phyloP scores from a whole-genome alignment of 1,140 invertebrate species.

The Centruroides vittatus region DNA sequence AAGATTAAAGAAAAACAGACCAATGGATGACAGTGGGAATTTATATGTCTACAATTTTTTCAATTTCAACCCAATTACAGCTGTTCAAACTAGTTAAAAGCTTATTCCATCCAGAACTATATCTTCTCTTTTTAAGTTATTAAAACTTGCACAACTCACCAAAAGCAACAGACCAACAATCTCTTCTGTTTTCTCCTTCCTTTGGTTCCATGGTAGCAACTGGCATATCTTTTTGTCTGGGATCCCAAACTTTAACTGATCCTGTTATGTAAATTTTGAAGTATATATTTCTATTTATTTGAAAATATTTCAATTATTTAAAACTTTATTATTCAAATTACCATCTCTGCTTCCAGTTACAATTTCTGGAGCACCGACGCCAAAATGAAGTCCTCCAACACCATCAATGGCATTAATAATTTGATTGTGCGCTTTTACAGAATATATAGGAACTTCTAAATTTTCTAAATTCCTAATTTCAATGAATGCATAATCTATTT shows the following conservation, averaged over 20 bases:
- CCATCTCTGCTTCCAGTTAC: conserved; percentile 87
- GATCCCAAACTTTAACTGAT: conserved; percentile 89
- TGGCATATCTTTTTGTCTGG: conserved; percentile 60
- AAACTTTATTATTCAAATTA: conserved; percentile 22
- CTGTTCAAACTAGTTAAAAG: no score
- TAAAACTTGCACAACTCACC: conserved; percentile 32
- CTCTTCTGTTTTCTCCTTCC: conserved; percentile 45
- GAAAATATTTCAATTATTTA: background rate
- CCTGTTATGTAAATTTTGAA: conserved; percentile 31
- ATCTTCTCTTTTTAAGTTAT: background rate
- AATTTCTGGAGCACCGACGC: conserved; percentile 84
- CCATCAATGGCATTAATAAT: conserved; percentile 90
- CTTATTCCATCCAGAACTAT: no score
- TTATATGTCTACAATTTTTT: no score
- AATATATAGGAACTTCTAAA: conserved; percentile 52
- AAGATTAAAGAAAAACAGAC: no score
- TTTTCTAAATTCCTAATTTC: no score
- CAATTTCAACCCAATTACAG: no score
- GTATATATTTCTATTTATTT: no score
- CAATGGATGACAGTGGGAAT: no score
- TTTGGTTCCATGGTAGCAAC: conserved; percentile 71
- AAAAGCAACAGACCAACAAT: conserved; percentile 78
- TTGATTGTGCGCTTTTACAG: conserved; percentile 63
- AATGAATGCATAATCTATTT: background rate
- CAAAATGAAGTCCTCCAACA: conserved; percentile 63